phyloP scores from a whole-genome alignment of 1,140 invertebrate species.

The Sminthurides bifidus region DNA sequence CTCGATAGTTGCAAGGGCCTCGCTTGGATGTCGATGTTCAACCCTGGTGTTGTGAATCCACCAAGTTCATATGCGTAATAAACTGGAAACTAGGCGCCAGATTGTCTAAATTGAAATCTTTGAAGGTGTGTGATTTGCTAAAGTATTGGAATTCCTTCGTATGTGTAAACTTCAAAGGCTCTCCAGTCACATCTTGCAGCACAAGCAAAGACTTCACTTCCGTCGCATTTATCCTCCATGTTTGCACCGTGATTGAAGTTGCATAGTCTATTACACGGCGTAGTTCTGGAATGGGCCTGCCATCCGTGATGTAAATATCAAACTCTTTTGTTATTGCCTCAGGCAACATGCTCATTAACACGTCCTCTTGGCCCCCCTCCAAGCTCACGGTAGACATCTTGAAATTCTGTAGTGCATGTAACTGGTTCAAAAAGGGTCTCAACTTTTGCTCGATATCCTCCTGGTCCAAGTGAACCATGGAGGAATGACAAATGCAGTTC shows the following conservation, averaged over 20 bases:
- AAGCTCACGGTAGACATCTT: constrained; percentile 14
- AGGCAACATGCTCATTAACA: constrained; percentile 7
- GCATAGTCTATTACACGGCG: not conserved
- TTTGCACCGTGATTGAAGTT: constrained; percentile 12
- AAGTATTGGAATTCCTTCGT: constrained; percentile 27
- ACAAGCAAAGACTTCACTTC: constrained; percentile 17
- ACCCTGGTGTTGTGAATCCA: constrained; percentile 27
- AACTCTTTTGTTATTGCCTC: not conserved
- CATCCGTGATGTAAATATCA: constrained; percentile 25
- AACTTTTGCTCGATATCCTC: constrained; percentile 15
- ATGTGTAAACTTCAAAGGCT: not conserved
- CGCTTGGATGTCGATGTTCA: constrained; percentile 21
- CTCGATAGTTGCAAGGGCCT: constrained; percentile 27
- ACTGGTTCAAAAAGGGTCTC: constrained; percentile 18
- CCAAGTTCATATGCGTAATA: constrained; percentile 26
- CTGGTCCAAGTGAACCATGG: constrained; percentile 17
- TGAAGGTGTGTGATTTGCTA: constrained; percentile 24
- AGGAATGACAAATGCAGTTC: constrained; percentile 17
- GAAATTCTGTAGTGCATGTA: constrained; percentile 7
- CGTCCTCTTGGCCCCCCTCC: constrained; percentile 16
- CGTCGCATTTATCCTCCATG: constrained; percentile 10
- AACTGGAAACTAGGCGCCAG: constrained; percentile 11
- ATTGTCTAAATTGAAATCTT: constrained; percentile 24
- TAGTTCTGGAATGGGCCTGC: constrained; percentile 6
- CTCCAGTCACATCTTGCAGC: not conserved